Evolutionary conservation across 2,888 invertebrate genomes (phyloP), one percentile per base, ranked within the genome.

Genomic region (Rhagonycha lutea): DNA sequence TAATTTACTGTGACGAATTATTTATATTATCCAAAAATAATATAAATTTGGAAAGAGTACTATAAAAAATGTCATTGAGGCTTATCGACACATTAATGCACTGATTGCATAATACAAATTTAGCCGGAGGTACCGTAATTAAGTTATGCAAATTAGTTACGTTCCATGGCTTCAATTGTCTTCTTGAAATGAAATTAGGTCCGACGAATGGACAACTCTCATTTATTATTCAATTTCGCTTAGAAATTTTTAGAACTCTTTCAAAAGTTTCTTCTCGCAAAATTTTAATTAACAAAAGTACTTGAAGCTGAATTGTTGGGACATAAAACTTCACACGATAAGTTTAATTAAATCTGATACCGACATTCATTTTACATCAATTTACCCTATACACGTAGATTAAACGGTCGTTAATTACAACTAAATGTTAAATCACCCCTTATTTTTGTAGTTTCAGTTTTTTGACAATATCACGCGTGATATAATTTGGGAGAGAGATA

Each of bases 121-220:
- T 47, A 2, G n/a, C 63, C 60, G 60, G 47, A 67, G 69, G 69
- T 73, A 29, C 62, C 14, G 62, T 73, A 73, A 73, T 73, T 73
- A 73, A 73, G 62, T 73, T 73, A 73, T 73, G 73, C 61, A 73
- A 69, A 73, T 61, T 68, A 62, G 69, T 73, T 73, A 68, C 73
- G 60, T 69, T 73, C 29, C 62, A 73, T n/a, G 69, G 73, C 73
- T 60, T 73, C 73, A 69, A 69, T 73, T 69, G 73, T 18, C 68
- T 73, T 62, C 62, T 68, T 14, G 32, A 32, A 73, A 68, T 62
- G 23, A 68, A 68, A 68, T 69, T 69, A 73, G 68, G 61, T 61
- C 29, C 26, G 24, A 24, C 69, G 28, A 28, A 60, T 32, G 28
- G 32, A 68, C 68, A 29, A 69, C 62, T 68, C 68, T 68, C 32